A percentile compares a stretch with the other conserved stretches of the same genome.
Evolutionary conservation across 2,888 invertebrate species (phyloP).

Genomic region (Polia nebulosa): DNA sequence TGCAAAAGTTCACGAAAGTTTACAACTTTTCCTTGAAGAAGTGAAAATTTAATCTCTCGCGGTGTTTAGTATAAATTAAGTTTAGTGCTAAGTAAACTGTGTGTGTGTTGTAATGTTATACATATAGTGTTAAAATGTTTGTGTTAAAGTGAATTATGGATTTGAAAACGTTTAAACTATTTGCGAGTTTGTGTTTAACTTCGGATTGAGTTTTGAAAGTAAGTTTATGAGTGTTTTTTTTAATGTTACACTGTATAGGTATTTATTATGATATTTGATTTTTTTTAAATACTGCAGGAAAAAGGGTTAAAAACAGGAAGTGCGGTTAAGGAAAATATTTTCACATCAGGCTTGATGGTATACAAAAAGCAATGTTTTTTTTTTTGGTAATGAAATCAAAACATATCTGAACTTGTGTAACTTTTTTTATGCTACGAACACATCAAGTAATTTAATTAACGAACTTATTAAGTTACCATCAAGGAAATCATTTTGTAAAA

Average conservation of each 20-base stretch:
- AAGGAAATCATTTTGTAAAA: background rate
- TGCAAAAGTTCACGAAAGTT: slow-evolving; percentile 60
- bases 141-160: slow-evolving; percentile 40
- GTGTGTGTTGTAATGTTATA: slow-evolving; percentile 26
- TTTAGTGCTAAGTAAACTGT: slow-evolving; percentile 17
- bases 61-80: slow-evolving; percentile 22
- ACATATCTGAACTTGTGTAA: no score
- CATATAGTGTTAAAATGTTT: slow-evolving; percentile 34
- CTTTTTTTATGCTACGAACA: background rate
- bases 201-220: slow-evolving; percentile 41
- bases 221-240: slow-evolving; percentile 25
- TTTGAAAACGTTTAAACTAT: slow-evolving; percentile 37
- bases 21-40: slow-evolving; percentile 27
- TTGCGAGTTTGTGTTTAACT: slow-evolving; percentile 21
- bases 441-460: background rate
- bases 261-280: background rate
- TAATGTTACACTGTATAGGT: background rate
- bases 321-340: background rate
- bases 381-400: no score
- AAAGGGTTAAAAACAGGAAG: background rate
- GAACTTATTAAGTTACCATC: background rate
- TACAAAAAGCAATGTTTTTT: no score
- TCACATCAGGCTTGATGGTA: no score
- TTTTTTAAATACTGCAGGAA: background rate
- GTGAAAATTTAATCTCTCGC: background rate